Conservation (phyloP, 2,797 vertebrate species). For the Pogoniulus pusillus region DNA sequence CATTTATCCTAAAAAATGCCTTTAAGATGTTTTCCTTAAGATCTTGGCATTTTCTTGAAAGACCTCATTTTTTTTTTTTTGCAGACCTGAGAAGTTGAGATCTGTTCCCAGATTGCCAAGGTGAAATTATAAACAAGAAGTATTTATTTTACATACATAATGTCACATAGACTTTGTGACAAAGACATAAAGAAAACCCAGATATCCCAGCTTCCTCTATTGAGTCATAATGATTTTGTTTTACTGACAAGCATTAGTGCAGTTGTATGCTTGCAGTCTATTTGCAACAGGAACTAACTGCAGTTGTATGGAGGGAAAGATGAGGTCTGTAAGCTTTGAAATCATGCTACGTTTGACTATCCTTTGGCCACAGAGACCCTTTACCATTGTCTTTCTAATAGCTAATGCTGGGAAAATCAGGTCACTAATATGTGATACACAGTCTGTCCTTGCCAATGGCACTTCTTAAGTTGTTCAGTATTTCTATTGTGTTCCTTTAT, state of each 20-base stretch:
- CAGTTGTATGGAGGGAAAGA: neutral
- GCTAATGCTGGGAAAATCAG: neutral
- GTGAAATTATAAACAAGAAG: neutral
- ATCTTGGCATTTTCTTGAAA: neutral
- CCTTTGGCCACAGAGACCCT: neutral
- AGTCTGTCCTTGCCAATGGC: neutral
- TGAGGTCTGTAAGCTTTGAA: neutral
- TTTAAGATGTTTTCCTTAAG: neutral
- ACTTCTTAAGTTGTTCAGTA: neutral
- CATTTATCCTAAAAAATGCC: neutral
- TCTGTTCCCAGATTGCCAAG: neutral
- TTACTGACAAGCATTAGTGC: neutral
- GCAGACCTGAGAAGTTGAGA: neutral
- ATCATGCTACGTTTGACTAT: neutral
- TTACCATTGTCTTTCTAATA: neutral
- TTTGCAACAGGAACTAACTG: neutral
- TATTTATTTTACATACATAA: neutral
- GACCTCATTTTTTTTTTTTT: neutral
- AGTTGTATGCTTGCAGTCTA: neutral
- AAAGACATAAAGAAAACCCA: neutral
- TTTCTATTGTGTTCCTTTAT: conserved; percentile 4
- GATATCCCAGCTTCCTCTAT: neutral
- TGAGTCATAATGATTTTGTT: neutral
- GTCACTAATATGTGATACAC: neutral
- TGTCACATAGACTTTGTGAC: neutral